Evolutionary conservation across 2,888 invertebrate genomes (phyloP), one percentile per base, ranked within the genome.

Genomic region (Cerceris rybyensis): DNA sequence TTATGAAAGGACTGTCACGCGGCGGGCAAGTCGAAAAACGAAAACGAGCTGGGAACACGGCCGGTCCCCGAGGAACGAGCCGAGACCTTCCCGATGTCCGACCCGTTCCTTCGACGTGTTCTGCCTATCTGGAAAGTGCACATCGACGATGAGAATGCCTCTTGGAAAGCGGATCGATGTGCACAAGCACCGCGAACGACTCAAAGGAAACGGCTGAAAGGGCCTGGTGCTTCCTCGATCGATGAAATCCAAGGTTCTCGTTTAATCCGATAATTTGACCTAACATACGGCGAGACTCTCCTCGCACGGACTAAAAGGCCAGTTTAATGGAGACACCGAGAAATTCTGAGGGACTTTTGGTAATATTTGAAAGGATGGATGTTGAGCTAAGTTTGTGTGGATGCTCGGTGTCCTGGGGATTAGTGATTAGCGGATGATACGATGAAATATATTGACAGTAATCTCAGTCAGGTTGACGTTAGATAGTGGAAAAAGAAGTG

Each of bases 141-240:
- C 59, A 50, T 65, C 43, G 49, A 52, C 73, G 66, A 43, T 79
- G 83, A 79, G 83, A 70, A 83, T 74, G 72, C 70, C 42, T 73
- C 79, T 75, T 82, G 77, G 83, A 80, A 70, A 71, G 71, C 77
- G 77, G 81, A 81, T 84, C 81, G 83, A 83, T 84, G 70, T 63
- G 66, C 69, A 66, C 55, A 52, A 70, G 69, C 60, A 61, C 52
- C 76, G 63, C 54, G 60, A 65, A 7, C 39, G 61, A 54, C 52
- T 69, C 70, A 16, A 54, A 68, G 68, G 81, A 81, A 81, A 74
- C 66, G 80, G 73, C 66, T 74, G 66, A 76, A 80, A 76, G 70
- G 59, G 57, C 46, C 46, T 46, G 13, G 49, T 13, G 60, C 60
- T 50, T 55, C 50, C 60, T 74, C 65, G 69, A 74, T 76, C 76